These are phyloP conservation scores for Marmota monax DNA, from an alignment of 2,113 vertebrate species.

Conservation along the genomic window DNA sequence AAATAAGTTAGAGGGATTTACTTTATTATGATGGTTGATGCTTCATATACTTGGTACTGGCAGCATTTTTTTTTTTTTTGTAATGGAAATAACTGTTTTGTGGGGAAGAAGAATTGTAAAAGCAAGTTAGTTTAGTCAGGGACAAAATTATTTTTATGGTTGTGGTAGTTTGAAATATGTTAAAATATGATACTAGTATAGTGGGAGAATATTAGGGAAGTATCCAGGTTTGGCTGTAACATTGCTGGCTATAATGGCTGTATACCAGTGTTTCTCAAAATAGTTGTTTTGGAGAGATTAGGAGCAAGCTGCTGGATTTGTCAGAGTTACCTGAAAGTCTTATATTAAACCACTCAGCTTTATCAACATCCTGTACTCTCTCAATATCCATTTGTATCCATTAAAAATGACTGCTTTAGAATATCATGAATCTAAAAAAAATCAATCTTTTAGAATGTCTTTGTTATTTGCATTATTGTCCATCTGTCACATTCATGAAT, in stretches of 20 bases:
- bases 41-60: not conserved
- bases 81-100: not conserved
- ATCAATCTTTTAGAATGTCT: not conserved
- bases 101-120: not conserved
- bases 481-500: not conserved
- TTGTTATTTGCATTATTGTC: not conserved
- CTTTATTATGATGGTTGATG: not conserved
- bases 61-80: not conserved
- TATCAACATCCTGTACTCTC: not conserved
- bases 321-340: not conserved
- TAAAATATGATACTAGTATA: not conserved
- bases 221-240: not conserved
- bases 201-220: not conserved
- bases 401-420: not conserved
- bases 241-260: not conserved
- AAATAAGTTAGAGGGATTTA: slow-evolving; percentile 36
- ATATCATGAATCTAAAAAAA: not conserved
- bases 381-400: not conserved
- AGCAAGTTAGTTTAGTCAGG: not conserved
- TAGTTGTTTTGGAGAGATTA: not conserved
- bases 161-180: not conserved
- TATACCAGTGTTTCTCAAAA: not conserved
- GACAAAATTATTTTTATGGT: not conserved
- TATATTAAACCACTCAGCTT: not conserved
- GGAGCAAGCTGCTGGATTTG: not conserved